These are phyloP conservation scores for Merops nubicus DNA, from an alignment of 2,113 vertebrate genomes.

Conservation along the genomic window DNA sequence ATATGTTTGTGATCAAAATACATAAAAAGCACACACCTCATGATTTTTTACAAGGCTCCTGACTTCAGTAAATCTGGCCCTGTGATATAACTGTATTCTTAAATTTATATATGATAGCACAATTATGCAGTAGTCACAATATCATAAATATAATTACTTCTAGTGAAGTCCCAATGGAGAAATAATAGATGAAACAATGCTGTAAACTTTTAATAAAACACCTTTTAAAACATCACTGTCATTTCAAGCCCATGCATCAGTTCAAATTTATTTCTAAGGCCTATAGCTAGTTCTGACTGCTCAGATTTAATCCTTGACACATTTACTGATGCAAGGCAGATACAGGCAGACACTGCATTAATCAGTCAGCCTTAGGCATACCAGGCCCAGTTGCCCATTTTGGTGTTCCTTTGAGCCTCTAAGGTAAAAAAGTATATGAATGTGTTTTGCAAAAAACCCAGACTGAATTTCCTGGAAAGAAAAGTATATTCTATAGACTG, in stretches of 20 bases:
- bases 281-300: neutral
- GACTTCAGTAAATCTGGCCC: neutral
- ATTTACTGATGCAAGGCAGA: neutral
- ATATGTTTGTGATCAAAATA: neutral
- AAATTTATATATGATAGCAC: neutral
- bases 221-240: neutral
- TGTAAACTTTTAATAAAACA: neutral
- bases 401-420: neutral
- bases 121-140: neutral
- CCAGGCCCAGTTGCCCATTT: neutral
- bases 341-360: neutral
- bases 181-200: neutral
- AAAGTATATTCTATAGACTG: neutral
- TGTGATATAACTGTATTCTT: neutral
- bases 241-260: neutral
- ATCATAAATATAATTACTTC: neutral
- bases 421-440: neutral
- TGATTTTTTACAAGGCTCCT: neutral
- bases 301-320: neutral
- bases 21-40: neutral
- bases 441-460: neutral
- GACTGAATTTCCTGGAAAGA: neutral
- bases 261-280: neutral
- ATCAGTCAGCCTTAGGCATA: neutral
- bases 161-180: neutral